These are phyloP conservation scores for Brachionus rubens DNA, from an alignment of 1,140 invertebrate genomes.

Conservation along the genomic window DNA sequence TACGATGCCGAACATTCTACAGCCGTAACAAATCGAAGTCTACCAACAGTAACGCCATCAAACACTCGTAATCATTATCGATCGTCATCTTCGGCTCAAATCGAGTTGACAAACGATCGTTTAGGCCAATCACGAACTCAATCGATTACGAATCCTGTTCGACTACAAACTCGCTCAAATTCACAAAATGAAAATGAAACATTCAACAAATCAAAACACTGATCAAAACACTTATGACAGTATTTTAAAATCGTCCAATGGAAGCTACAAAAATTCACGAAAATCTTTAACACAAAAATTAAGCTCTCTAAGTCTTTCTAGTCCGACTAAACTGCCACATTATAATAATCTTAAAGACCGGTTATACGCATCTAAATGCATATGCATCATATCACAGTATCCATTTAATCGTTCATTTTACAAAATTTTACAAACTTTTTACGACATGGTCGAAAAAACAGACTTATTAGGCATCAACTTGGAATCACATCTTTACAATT, in stretches of 20 bases:
- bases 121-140: background rate
- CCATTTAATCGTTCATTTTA: conserved; percentile 71
- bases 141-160: background rate
- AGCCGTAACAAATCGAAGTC: background rate
- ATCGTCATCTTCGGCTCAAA: conserved; percentile 47
- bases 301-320: conserved; percentile 48
- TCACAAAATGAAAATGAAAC: conserved; percentile 7
- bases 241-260: conserved; percentile 6
- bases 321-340: conserved; percentile 64
- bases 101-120: conserved; percentile 66
- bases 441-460: conserved; percentile 66
- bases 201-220: background rate
- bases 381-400: conserved; percentile 79
- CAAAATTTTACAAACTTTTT: conserved; percentile 76
- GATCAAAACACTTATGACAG: background rate
- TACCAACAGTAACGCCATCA: conserved; percentile 77
- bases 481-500: conserved; percentile 89
- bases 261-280: background rate
- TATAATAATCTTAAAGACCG: conserved; percentile 89
- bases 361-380: conserved; percentile 88
- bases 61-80: conserved; percentile 64
- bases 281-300: conserved; percentile 21
- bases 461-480: conserved; percentile 61
- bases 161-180: background rate
- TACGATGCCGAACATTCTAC: conserved; percentile 10